These are phyloP conservation scores for Pristionchus maxplancki DNA, from an alignment of 2,888 invertebrate species.

Conservation along the genomic window DNA sequence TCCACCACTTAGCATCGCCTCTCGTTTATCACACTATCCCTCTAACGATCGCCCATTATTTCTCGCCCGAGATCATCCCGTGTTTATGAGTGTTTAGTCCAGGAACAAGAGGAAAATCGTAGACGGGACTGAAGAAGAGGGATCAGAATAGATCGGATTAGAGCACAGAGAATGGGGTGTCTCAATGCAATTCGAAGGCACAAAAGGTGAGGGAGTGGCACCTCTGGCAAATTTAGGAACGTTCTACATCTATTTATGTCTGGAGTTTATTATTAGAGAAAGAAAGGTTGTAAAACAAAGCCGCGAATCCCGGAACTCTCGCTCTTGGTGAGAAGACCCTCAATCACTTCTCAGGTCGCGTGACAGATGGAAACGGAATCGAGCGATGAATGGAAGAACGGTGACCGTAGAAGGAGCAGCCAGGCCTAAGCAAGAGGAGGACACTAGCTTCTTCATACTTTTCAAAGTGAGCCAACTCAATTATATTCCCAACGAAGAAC, in stretches of 20 bases:
- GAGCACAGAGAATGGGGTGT: constrained; percentile 10
- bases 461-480: neutral
- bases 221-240: too few relatives aligned
- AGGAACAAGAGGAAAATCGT: neutral
- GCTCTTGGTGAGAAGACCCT: neutral
- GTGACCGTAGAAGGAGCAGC: constrained; percentile 1
- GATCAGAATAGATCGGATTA: neutral
- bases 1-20: neutral
- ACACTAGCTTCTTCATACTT: constrained; percentile 38
- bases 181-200: neutral
- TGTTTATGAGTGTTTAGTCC: neutral
- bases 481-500: neutral
- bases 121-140: neutral
- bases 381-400: constrained; percentile 3
- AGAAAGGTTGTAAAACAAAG: too few relatives aligned
- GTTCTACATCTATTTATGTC: too few relatives aligned
- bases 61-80: neutral
- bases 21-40: constrained; percentile 27
- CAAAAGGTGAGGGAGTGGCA: constrained; percentile 20
- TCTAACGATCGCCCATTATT: constrained; percentile 16
- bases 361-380: constrained; percentile 33
- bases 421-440: neutral
- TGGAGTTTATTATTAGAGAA: too few relatives aligned
- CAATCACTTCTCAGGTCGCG: constrained; percentile 14
- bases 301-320: neutral